Conservation (phyloP, 2,797 vertebrate species). For the Rhinella marina region DNA sequence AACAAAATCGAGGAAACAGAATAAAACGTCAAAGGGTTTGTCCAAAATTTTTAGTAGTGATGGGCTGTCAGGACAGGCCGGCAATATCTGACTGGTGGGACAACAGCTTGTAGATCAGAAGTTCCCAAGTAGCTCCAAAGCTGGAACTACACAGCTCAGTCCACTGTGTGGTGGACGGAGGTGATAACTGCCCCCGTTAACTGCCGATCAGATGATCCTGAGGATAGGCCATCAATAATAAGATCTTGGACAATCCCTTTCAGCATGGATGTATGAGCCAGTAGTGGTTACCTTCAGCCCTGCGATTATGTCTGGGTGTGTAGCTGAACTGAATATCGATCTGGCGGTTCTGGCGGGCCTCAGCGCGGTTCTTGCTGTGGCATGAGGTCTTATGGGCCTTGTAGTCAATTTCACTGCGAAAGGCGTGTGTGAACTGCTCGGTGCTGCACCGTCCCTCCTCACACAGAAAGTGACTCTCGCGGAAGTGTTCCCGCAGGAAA, state of each 20-base stretch:
- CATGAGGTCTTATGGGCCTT: slow-evolving; percentile 93
- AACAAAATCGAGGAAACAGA: not conserved
- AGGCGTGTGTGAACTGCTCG: slow-evolving; percentile 96
- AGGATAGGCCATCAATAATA: too few relatives aligned
- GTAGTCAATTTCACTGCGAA: slow-evolving; percentile 95
- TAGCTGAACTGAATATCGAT: slow-evolving; percentile 96
- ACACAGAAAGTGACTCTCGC: slow-evolving; percentile 93
- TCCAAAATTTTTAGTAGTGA: too few relatives aligned
- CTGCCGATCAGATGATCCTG: too few relatives aligned
- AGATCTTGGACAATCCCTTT: too few relatives aligned
- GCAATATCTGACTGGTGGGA: too few relatives aligned
- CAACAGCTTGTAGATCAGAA: too few relatives aligned
- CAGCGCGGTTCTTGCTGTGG: slow-evolving; percentile 94
- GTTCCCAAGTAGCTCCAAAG: too few relatives aligned
- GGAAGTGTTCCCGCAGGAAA: slow-evolving; percentile 94
- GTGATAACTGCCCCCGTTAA: too few relatives aligned
- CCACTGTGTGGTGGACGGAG: too few relatives aligned
- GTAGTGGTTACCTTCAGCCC: slow-evolving; percentile 80
- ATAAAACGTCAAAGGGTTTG: not conserved
- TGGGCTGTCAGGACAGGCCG: too few relatives aligned
- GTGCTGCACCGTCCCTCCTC: slow-evolving; percentile 92
- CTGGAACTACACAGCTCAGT: too few relatives aligned
- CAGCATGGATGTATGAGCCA: too few relatives aligned
- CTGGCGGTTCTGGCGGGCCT: slow-evolving; percentile 95
- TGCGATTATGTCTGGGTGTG: slow-evolving; percentile 80